Conservation (phyloP, 2,797 vertebrate species). For the Trachops cirrhosus region DNA sequence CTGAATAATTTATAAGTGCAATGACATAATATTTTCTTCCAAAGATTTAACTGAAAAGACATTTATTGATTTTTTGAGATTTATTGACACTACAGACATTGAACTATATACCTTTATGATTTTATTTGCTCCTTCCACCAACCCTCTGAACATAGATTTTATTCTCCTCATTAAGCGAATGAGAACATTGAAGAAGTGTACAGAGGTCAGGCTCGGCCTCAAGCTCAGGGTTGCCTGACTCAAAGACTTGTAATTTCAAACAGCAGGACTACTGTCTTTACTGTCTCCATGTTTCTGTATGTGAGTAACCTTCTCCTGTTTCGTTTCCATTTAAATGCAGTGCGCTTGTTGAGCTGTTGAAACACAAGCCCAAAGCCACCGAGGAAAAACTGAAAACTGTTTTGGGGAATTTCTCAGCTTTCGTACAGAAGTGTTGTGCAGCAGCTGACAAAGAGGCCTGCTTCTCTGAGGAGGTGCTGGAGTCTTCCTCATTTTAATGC, state of each 20-base stretch:
- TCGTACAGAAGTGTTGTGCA: constrained; percentile 76
- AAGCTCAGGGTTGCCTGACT: background rate
- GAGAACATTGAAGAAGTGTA: background rate
- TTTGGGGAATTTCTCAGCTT: constrained; percentile 26
- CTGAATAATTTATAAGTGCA: background rate
- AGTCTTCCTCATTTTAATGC: background rate
- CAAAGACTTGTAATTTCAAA: background rate
- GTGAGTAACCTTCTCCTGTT: background rate
- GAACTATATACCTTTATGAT: background rate
- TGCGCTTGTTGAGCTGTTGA: constrained; percentile 79
- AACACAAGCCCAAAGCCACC: constrained; percentile 81
- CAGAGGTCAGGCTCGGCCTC: background rate
- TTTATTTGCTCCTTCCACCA: background rate
- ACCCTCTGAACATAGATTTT: background rate
- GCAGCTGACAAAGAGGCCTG: background rate
- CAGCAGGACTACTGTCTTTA: background rate
- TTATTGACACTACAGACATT: background rate
- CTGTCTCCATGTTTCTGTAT: background rate
- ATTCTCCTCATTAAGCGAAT: background rate
- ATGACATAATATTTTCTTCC: background rate
- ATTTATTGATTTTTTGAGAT: background rate
- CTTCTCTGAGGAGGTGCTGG: constrained; percentile 73
- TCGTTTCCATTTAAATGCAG: constrained; percentile 62
- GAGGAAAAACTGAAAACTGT: constrained; percentile 72
- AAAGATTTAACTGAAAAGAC: background rate